Base-by-base conservation (phyloP, 1,140 invertebrate species). In the Zaprionus taronus region DNA sequence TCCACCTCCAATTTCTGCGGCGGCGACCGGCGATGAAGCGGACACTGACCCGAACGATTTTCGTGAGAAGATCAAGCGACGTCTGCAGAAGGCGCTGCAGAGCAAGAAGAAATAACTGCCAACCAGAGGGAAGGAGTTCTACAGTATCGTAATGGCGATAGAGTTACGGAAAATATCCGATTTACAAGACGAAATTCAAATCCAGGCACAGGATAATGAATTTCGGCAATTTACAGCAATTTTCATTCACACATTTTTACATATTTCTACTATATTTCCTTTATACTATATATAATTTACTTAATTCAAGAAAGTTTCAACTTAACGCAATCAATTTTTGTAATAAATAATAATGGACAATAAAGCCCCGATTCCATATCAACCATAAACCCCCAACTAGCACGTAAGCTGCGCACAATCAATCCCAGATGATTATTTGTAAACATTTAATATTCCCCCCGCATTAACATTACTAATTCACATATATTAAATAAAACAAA, bases 61-160 rank as follows among this genome's bases (percentile, higher is more conserved):
- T 28, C 83, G 91, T 12, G 91, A 92, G 58, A 92, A 92, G 71
- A 92, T 92, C 36, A 92, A 92, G 60, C 77, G 82, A 34, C 85
- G 91, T 15, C 75, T 92, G 6, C 91, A 92, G 44, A 82, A 78
- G 56, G 91, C 91, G 4, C 68, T 92, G 31, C 76, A 91, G 31
- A 87, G 80, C 69, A 92, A 92, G 61, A 92, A 91, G 55, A 92
- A 92, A 77, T 91, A 76, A 84, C 57, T 64, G 31, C 53, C 58
- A 31, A 11, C 20, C 9, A 34, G 4, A 20, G 41, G 20, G 49
- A 38, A 22, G 36, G n/a, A 17, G 2, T 7, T 7, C 7, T 47
- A 47, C n/a, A 51, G 4, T 24, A 51, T 24, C 47, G 41, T 7
- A 17, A 3, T n/a, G 20, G 22, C 20, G 4, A 51, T 14, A 51